phyloP scores from a whole-genome alignment of 1,140 invertebrate genomes.

The Diorhabda sublineata region DNA sequence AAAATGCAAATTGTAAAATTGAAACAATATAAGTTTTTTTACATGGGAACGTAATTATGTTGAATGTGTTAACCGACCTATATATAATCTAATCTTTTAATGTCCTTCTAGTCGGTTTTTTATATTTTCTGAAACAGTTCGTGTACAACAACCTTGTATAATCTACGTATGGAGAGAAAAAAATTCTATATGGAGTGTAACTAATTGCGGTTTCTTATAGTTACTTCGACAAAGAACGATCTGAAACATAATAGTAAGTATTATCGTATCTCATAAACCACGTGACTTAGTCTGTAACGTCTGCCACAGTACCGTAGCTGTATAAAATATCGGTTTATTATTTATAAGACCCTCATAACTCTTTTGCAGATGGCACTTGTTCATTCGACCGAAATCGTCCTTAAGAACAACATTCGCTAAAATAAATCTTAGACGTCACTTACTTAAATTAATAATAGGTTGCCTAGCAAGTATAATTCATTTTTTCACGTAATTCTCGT shows the following conservation, averaged over 20 bases:
- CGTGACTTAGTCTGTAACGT: constrained; percentile 28
- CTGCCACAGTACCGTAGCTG: constrained; percentile 35
- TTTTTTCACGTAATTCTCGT: not conserved
- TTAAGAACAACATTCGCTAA: constrained; percentile 20
- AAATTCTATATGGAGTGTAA: not conserved
- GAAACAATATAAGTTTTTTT: no score
- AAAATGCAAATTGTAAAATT: no score
- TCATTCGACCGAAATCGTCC: constrained; percentile 24
- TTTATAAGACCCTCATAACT: constrained; percentile 38
- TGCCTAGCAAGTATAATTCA: not conserved
- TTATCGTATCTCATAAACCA: constrained; percentile 29
- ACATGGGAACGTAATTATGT: no score
- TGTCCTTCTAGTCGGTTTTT: no score
- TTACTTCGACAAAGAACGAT: constrained; percentile 17
- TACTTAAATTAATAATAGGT: constrained; percentile 1
- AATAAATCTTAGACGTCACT: constrained; percentile 22
- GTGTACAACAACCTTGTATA: no score
- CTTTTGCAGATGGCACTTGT: constrained; percentile 35
- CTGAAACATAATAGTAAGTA: constrained; percentile 1
- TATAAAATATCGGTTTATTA: constrained; percentile 37
- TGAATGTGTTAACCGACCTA: no score
- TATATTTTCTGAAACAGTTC: no score
- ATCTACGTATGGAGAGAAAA: no score
- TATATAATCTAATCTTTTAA: no score
- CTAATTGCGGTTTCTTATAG: constrained; percentile 8